These are phyloP conservation scores for Prionace glauca DNA, from an alignment of 2,797 vertebrate species.

Conservation along the genomic window DNA sequence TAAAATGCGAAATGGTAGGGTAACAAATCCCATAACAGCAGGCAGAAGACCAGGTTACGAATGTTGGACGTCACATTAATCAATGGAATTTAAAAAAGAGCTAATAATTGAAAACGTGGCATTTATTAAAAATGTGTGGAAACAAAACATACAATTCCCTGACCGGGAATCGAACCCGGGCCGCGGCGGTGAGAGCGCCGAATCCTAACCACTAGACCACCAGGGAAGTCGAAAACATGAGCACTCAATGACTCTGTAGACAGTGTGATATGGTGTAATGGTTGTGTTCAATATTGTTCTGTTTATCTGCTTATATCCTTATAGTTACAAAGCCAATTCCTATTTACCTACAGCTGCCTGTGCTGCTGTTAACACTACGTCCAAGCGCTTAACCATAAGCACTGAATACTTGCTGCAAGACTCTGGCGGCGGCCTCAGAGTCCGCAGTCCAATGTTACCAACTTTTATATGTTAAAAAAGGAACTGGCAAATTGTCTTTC, in stretches of 20 bases:
- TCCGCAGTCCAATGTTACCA: too few relatives aligned
- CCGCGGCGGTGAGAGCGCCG: conserved; percentile 38
- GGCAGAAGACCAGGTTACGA: background rate
- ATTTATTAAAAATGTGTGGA: too few relatives aligned
- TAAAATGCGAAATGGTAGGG: background rate
- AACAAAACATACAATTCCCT: background rate
- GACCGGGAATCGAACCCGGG: conserved; percentile 39
- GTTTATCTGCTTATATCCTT: too few relatives aligned
- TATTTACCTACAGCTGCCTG: too few relatives aligned
- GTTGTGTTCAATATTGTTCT: background rate
- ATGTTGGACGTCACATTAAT: background rate
- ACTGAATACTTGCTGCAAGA: background rate
- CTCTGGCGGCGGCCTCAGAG: background rate
- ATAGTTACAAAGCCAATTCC: too few relatives aligned
- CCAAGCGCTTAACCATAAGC: background rate
- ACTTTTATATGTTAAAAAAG: too few relatives aligned
- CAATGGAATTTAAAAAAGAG: background rate
- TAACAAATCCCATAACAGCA: background rate
- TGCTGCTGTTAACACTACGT: background rate
- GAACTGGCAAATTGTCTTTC: background rate
- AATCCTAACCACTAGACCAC: conserved; percentile 39
- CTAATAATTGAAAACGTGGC: background rate
- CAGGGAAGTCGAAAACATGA: background rate
- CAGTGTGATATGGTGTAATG: fast-evolving
- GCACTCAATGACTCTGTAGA: fast-evolving